These are phyloP conservation scores for Pogonomyrmex barbatus DNA, from an alignment of 1,140 invertebrate species.

Conservation along the genomic window DNA sequence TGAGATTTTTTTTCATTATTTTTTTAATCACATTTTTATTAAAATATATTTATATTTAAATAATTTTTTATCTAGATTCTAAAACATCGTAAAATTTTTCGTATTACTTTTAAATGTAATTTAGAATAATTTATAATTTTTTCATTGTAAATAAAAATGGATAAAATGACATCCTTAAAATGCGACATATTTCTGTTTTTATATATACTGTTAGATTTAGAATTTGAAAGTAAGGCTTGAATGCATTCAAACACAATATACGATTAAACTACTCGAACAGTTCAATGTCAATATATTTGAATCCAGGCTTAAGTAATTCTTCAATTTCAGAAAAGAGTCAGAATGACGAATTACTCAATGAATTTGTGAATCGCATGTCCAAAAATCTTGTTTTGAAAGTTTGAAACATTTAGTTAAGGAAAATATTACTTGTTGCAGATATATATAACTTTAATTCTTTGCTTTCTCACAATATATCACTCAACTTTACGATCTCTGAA, in stretches of 20 bases:
- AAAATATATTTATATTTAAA: no score
- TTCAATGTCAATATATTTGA: neutral
- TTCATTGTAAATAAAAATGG: no score
- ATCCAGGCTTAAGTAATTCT: neutral
- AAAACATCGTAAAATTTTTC: no score
- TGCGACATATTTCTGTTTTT: neutral
- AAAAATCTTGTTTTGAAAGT: neutral
- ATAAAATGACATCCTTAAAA: neutral
- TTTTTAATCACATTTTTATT: no score
- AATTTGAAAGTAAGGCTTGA: neutral
- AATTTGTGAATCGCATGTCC: neutral
- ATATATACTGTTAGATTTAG: neutral
- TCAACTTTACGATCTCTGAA: neutral
- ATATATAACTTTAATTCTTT: neutral
- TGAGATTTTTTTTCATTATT: no score
- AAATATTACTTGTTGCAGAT: neutral
- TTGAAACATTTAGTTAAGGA: constrained; percentile 2
- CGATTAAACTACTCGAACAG: neutral
- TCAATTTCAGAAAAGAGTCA: neutral
- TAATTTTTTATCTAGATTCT: no score
- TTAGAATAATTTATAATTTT: no score
- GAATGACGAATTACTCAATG: neutral
- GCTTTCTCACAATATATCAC: neutral
- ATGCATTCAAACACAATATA: neutral
- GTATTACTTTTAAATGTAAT: no score